Percentiles rank a stretch among this genome's conserved stretches.
These are phyloP conservation scores for Coremacera marginata DNA, from an alignment of 2,888 invertebrate genomes.

Conservation along the genomic window DNA sequence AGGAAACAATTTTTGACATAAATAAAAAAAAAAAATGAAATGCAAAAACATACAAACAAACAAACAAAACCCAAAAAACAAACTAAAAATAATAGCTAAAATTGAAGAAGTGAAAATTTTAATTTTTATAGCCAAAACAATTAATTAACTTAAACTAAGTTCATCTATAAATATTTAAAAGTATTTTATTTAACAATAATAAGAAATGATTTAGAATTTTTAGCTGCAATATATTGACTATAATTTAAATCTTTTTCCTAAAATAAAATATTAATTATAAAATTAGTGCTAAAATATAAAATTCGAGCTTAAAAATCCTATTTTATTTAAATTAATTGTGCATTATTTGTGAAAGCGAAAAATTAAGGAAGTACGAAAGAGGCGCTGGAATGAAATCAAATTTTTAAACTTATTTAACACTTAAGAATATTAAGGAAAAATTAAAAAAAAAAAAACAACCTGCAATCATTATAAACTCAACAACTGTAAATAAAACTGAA, in stretches of 20 bases:
- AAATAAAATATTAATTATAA: neutral
- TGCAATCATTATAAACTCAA: neutral
- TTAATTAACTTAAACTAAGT: slow-evolving; percentile 46
- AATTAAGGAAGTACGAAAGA: neutral
- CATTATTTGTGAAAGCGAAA: neutral
- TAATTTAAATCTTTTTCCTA: neutral
- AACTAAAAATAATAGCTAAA: slow-evolving; percentile 2
- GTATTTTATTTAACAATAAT: neutral
- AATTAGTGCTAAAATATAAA: slow-evolving; percentile 29
- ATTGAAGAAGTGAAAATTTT: slow-evolving; percentile 58
- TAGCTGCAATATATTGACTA: neutral
- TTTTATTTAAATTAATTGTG: slow-evolving; percentile 1
- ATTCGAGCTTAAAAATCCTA: slow-evolving; percentile 48
- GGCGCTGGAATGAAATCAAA: neutral
- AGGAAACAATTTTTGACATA: slow-evolving; percentile 28
- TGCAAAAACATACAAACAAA: neutral
- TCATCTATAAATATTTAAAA: neutral
- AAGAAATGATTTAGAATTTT: slow-evolving; percentile 10
- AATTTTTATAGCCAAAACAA: slow-evolving; percentile 68
- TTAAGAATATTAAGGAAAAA: neutral
- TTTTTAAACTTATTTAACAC: neutral
- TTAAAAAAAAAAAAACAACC: neutral
- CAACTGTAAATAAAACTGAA: too few relatives aligned
- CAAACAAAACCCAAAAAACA: neutral
- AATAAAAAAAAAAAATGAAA: neutral